Base-by-base conservation (phyloP, 2,113 vertebrate genomes). In the Falco punctatus region DNA sequence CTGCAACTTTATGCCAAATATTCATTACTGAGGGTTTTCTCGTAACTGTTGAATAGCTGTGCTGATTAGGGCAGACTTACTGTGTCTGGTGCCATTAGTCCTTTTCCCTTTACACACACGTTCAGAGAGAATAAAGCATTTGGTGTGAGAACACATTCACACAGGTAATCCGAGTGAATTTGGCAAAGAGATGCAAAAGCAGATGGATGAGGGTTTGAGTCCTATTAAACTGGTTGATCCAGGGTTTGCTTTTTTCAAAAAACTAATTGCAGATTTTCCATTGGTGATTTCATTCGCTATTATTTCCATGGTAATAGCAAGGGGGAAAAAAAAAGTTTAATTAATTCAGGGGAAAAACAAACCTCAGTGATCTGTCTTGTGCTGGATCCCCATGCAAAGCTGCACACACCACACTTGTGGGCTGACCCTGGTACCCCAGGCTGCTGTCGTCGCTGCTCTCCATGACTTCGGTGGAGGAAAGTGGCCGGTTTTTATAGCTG, bases 11-110 rank as follows among this genome's bases (percentile, higher is more conserved):
- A 72, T 91, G 92, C 95, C 90, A 89, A 61, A 94, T 91, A 65
- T 72, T 95, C 73, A 92, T 96, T 96, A 95, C 77, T 2, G 2
- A 75, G 77, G 57, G 28, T 9, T 74, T 96, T 93, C 74, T 86
- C 3, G 2, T 94, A 83, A 57, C 65, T 91, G 69, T 57, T 94
- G 86, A 95, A 93, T 95, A 94, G 92, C 86, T 94, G 70, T 89
- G 83, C 83, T 95, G 96, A 91, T 96, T 94, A 95, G 86, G 28
- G 49, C 73, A 94, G 88, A 30, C 54, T 86, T 94, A 88, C 19
- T 58, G 73, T 95, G 86, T 78, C 92, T 91, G 91, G 83, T 85
- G 78, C 95, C 70, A 27, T 89, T 95, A 82, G 73, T 91, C 73
- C 77, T 95, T 94, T 95, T 64, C 81, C 81, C 85, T 89, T 85